Conservation (phyloP, 2,888 invertebrate species). For the Epiblema foenella region DNA sequence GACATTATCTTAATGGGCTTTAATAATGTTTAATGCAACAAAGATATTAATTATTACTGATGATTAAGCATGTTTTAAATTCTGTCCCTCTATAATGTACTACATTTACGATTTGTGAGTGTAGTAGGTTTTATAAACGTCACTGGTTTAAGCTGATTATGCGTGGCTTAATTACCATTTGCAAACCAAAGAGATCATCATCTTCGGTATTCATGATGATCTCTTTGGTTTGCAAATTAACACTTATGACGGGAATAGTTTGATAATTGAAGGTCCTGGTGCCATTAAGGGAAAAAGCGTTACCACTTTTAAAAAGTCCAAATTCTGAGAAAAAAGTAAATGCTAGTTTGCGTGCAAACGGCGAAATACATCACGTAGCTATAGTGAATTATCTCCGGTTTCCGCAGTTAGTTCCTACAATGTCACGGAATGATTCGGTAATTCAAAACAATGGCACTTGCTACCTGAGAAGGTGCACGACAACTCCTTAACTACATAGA, state of each 20-base stretch:
- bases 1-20: background rate
- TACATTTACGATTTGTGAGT: too few relatives aligned
- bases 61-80: background rate
- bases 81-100: too few relatives aligned
- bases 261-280: slow-evolving; percentile 16
- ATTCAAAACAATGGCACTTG: slow-evolving; percentile 42
- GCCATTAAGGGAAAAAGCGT: background rate
- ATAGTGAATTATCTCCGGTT: slow-evolving; percentile 4
- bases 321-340: too few relatives aligned
- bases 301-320: too few relatives aligned
- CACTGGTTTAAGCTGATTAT: too few relatives aligned
- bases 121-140: too few relatives aligned
- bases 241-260: slow-evolving; percentile 30
- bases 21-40: background rate
- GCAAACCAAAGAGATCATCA: slow-evolving; percentile 12
- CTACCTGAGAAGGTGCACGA: slow-evolving; percentile 48
- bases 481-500: slow-evolving; percentile 48
- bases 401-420: slow-evolving; percentile 1
- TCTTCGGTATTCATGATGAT: too few relatives aligned
- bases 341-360: too few relatives aligned
- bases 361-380: background rate
- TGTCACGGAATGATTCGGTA: slow-evolving; percentile 16
- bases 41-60: background rate
- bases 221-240: too few relatives aligned
- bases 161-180: background rate